Base-by-base conservation (phyloP, 30 jellyfish, hydroid and myxozoan species). In the Nemopilema nomurai region DNA sequence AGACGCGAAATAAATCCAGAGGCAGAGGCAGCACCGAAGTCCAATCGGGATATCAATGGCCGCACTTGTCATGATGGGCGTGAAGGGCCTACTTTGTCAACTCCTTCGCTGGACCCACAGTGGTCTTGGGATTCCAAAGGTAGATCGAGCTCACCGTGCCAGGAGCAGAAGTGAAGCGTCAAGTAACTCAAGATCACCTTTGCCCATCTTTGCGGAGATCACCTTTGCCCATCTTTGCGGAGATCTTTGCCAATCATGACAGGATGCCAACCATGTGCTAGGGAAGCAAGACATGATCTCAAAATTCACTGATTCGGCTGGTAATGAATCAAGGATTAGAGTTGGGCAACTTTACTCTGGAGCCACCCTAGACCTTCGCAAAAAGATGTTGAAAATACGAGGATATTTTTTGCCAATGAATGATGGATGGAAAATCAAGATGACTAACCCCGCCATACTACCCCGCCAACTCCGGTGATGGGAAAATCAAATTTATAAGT, bases 121-220 rank as follows among this genome's bases (percentile, higher is more conserved):
- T 69, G 79, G 79, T 41, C 79, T 66, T 66, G 76, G 76, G 76
- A 26, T 66, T 18, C 25, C 25, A 30, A 69, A 69, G 24, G 79
- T 69, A 29, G 79, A 69, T 41, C 9, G 79, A 41, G 79, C 79
- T 41, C 79, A 69, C 24, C 79, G 79, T 69, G 79, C 57, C 30
- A 41, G 49, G 16, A 18, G 67, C 68, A 19, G 52, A 32, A 72
- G 30, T 18, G 8, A 41, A 22, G 25, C 23, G 23, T 72, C 73
- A 63, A 63, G 73, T 24, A 72, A 72, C 83, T 72, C 83, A 72
- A 72, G 83, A 72, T 72, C 83, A 72, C 83, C 83, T 72, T 72
- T 72, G 69, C 83, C 52, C 18, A 72, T 25, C 57, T 41, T 41
- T 41, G 57, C 57, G 13, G 57, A 41, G 13, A 3, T 41, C 57